Percentiles rank a stretch among this genome's conserved stretches.
These are phyloP conservation scores for Eristalis intricaria DNA, from an alignment of 2,888 invertebrate species.

Conservation along the genomic window DNA sequence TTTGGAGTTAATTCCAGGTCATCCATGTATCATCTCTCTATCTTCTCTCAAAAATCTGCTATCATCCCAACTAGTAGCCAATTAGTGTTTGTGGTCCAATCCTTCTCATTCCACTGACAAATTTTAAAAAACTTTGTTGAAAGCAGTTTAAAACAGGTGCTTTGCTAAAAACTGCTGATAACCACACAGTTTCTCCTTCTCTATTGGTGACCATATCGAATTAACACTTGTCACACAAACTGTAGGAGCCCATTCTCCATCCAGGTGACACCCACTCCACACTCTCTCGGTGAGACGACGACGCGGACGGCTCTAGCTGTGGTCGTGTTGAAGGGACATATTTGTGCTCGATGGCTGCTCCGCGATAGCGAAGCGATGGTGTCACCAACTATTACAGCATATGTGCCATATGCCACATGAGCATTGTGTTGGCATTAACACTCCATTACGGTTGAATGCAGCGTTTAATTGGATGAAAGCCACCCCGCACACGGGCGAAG, in stretches of 20 bases:
- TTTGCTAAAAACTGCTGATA: background rate
- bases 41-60: no score
- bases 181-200: background rate
- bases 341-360: constrained; percentile 47
- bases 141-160: no score
- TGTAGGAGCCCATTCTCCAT: constrained; percentile 14
- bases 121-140: no score
- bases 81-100: no score
- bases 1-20: no score
- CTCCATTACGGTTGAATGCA: constrained; percentile 68
- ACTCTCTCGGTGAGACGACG: background rate
- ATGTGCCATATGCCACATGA: constrained; percentile 54
- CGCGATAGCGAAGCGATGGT: constrained; percentile 27
- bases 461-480: constrained; percentile 68
- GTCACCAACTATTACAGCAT: constrained; percentile 28
- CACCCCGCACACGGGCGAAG: constrained; percentile 11
- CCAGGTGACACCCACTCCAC: constrained; percentile 41
- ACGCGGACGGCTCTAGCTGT: constrained; percentile 13
- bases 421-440: constrained; percentile 67
- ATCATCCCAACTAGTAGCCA: no score
- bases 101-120: no score
- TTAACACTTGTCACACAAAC: constrained; percentile 32
- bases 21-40: no score
- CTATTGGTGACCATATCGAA: background rate
- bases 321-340: constrained; percentile 36